Conservation (phyloP, 2,888 invertebrate species). For the Epinotia ramella region DNA sequence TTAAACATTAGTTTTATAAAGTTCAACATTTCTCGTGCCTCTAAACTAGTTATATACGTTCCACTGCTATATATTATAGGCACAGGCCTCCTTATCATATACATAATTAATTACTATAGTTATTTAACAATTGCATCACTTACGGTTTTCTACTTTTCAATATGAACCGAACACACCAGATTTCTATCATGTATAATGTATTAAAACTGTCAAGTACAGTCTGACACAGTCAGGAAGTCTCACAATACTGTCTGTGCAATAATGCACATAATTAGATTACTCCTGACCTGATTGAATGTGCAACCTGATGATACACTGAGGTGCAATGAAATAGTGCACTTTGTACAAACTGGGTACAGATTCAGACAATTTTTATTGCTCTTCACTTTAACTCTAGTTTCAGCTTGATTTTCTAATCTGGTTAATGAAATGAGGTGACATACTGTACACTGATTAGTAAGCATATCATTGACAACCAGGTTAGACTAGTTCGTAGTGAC, state of each 20-base stretch:
- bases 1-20: no score
- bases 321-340: not conserved
- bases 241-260: conserved; percentile 9
- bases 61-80: no score
- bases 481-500: no score
- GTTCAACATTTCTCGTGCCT: no score
- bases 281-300: conserved; percentile 22
- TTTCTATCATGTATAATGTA: conserved; percentile 1
- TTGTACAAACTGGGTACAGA: not conserved
- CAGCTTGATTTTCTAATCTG: not conserved
- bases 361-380: no score
- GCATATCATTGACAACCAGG: not conserved
- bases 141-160: conserved; percentile 1
- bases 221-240: conserved; percentile 17
- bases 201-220: not conserved
- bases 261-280: conserved; percentile 39
- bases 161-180: conserved; percentile 3
- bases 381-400: not conserved
- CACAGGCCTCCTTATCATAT: no score
- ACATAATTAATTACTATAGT: no score
- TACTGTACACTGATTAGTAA: not conserved
- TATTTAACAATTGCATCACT: not conserved
- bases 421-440: not conserved
- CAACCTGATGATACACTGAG: not conserved
- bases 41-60: no score